phyloP scores from a whole-genome alignment of 1,140 invertebrate species.

The Lethocerus indicus region DNA sequence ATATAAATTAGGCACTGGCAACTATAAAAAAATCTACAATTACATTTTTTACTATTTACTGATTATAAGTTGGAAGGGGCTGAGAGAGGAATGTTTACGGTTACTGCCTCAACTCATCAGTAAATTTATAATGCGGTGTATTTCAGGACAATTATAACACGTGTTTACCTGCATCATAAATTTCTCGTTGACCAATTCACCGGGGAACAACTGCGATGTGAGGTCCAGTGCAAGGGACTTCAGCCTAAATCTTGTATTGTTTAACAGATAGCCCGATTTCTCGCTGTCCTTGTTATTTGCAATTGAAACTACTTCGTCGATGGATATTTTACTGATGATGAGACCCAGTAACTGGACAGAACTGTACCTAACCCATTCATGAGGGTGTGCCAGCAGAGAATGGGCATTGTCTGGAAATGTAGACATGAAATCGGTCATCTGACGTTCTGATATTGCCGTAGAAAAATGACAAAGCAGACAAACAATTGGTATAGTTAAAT shows the following conservation, averaged over 20 bases:
- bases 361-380: constrained; percentile 56
- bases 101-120: background rate
- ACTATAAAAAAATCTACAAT: background rate
- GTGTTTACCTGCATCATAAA: constrained; percentile 20
- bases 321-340: constrained; percentile 42
- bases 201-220: constrained; percentile 24
- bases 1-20: background rate
- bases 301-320: constrained; percentile 32
- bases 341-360: constrained; percentile 55
- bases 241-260: constrained; percentile 10
- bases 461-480: too few species aligned
- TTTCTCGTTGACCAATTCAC: constrained; percentile 25
- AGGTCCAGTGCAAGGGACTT: constrained; percentile 18
- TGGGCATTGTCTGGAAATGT: constrained; percentile 29
- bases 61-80: background rate
- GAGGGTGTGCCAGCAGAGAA: constrained; percentile 36
- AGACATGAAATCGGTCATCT: too few species aligned
- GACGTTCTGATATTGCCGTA: too few species aligned
- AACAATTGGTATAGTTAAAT: too few species aligned
- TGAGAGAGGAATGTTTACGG: background rate
- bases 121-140: background rate
- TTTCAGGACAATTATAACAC: background rate
- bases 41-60: background rate
- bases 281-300: too few species aligned
- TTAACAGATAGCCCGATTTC: constrained; percentile 8